These are phyloP conservation scores for Pterocles orientalis DNA, from an alignment of 2,113 vertebrate genomes.

Conservation along the genomic window DNA sequence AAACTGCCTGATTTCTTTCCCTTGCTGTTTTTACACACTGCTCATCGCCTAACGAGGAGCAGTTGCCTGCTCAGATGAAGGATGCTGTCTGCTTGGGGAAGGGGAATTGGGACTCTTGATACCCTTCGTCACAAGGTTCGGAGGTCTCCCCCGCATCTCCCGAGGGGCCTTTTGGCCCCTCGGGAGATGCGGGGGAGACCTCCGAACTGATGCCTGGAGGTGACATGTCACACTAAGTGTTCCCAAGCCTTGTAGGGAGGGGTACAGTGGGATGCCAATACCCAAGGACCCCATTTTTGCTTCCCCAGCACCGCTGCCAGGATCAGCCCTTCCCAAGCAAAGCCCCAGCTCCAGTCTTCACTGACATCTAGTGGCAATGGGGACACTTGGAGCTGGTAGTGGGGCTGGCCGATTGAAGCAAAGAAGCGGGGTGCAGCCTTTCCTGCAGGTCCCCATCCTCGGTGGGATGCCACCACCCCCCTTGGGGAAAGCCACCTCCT, in stretches of 20 bases:
- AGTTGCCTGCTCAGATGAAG: background rate
- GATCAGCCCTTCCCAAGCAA: background rate
- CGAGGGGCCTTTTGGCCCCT: background rate
- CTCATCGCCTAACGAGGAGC: background rate
- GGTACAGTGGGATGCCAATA: background rate
- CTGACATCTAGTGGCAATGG: constrained; percentile 73
- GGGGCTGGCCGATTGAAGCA: background rate
- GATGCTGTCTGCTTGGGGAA: background rate
- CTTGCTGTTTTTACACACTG: rapidly evolving
- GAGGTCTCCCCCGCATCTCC: background rate
- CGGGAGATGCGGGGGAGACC: background rate
- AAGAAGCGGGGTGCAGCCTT: background rate
- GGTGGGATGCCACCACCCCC: background rate
- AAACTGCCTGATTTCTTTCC: background rate
- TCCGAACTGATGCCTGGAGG: background rate
- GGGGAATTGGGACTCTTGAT: background rate
- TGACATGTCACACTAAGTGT: background rate
- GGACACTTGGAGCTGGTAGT: background rate
- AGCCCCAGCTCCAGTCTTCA: constrained; percentile 49
- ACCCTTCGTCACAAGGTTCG: background rate
- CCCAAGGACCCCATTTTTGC: background rate
- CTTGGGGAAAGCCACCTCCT: background rate
- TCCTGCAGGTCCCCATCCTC: background rate
- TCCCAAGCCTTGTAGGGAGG: background rate
- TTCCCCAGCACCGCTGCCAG: background rate